A percentile compares a stretch with the other conserved stretches of the same genome.
Evolutionary conservation across 2,888 invertebrate genomes (phyloP).

Genomic region (Polyommatus icarus): DNA sequence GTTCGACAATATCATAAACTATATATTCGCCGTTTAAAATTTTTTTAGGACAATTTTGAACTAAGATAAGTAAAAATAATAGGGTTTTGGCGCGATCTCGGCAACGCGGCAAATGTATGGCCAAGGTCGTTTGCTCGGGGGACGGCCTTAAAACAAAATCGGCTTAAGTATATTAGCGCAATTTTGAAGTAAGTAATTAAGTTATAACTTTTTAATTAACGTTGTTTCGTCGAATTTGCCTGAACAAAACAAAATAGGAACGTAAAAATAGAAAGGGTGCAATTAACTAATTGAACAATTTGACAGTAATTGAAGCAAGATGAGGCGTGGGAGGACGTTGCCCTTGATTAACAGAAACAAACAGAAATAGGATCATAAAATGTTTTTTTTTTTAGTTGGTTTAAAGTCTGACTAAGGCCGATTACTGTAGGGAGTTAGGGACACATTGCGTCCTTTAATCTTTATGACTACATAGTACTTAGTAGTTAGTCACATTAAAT

Average conservation of each 20-base stretch:
- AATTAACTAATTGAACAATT: constrained; percentile 21
- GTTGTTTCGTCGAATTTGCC: not conserved
- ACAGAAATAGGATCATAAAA: not conserved
- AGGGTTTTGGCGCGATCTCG: too few species aligned
- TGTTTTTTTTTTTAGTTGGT: not conserved
- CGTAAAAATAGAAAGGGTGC: constrained; percentile 21
- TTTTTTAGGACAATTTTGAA: too few species aligned
- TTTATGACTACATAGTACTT: not conserved
- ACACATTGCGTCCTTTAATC: not conserved
- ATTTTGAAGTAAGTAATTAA: not conserved
- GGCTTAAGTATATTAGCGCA: not conserved
- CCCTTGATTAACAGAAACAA: constrained; percentile 10
- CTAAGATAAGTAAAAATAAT: too few species aligned
- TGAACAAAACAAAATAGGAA: not conserved
- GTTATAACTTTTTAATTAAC: not conserved
- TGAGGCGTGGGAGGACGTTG: constrained; percentile 8
- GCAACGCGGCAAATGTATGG: too few species aligned
- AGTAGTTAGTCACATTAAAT: not conserved
- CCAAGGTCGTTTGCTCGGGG: too few species aligned
- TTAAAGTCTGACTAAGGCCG: not conserved
- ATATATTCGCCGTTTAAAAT: too few species aligned
- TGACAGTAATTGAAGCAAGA: constrained; percentile 22
- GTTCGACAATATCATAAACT: too few species aligned
- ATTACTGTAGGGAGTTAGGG: not conserved
- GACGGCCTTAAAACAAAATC: not conserved